Base-by-base conservation (phyloP, 2,888 invertebrate genomes). In the Ischnus inquisitorius region DNA sequence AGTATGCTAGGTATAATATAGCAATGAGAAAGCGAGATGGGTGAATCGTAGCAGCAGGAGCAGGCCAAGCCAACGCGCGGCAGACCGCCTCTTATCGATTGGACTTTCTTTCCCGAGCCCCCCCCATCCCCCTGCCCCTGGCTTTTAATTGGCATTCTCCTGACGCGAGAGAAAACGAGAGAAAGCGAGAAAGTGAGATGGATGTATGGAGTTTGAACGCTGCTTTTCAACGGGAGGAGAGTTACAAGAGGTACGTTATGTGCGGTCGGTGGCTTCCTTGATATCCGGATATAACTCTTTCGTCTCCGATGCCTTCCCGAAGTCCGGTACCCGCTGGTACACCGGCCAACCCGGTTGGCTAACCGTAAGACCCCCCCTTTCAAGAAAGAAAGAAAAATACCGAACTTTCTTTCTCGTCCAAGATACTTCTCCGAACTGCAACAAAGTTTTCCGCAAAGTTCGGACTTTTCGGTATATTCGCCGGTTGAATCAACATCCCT, bases 91-190 rank as follows among this genome's bases (percentile, higher is more conserved):
- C 90, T 90, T 92, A 92, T 92, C 92, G 92, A 92, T 92, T 92
- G 90, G 89, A 88, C 90, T 92, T 93, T 93, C 93, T 93, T 92
- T 93, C 92, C 71, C 91, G 88, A 90, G 90, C 90, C 88, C 86
- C 51, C 34, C 34, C n/a, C n/a, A n/a, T n/a, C n/a, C n/a, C n/a
- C n/a, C n/a, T n/a, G n/a, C n/a, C n/a, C 8, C 79, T 75, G 89
- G 91, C 92, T 93, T 93, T 93, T 93, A 93, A 93, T 93, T 93
- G 93, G 93, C 93, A 93, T 93, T 93, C 92, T 93, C 92, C 90
- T 91, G 91, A 89, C 90, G 91, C 90, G 90, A 91, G 81, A 85
- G 77, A 76, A 34, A 91, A 90, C 90, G 89, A 91, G 90, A 81
- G 74, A 82, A 74, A 74, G 76, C 89, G 86, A 86, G 76, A 85